These are phyloP conservation scores for Bombus vancouverensis DNA, from an alignment of 1,140 invertebrate species.

Conservation along the genomic window DNA sequence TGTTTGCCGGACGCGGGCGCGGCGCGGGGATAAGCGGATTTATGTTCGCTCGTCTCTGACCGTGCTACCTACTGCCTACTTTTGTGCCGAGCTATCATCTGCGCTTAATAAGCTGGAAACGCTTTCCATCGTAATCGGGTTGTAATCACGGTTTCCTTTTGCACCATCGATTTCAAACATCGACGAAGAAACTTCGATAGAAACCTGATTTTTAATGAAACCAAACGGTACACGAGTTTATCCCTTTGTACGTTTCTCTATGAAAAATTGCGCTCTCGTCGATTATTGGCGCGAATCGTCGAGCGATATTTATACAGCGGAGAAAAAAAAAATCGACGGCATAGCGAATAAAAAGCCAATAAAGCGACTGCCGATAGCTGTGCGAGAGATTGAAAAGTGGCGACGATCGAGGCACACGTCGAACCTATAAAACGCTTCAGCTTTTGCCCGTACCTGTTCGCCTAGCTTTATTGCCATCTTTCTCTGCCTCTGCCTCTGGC, in stretches of 20 bases:
- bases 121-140: conserved; percentile 41
- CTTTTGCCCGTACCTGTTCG: background rate
- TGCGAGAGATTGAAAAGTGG: conserved; percentile 40
- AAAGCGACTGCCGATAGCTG: conserved; percentile 3
- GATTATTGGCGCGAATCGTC: conserved; percentile 25
- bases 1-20: conserved; percentile 67
- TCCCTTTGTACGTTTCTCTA: background rate
- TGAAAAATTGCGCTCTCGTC: conserved; percentile 19
- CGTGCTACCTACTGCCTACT: conserved; percentile 41
- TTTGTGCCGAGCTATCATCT: conserved; percentile 63
- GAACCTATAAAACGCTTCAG: background rate
- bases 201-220: background rate
- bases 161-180: too few relatives aligned
- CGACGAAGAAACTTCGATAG: background rate
- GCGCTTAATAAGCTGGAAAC: conserved; percentile 70
- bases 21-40: conserved; percentile 75
- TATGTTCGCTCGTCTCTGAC: conserved; percentile 64
- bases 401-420: conserved; percentile 4
- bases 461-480: too few relatives aligned
- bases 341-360: conserved; percentile 16
- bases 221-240: background rate
- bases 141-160: background rate
- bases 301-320: conserved; percentile 11
- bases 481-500: background rate
- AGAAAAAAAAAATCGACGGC: background rate